Conservation (phyloP, 2,797 vertebrate species). For the Myioborus melanocephalus region DNA sequence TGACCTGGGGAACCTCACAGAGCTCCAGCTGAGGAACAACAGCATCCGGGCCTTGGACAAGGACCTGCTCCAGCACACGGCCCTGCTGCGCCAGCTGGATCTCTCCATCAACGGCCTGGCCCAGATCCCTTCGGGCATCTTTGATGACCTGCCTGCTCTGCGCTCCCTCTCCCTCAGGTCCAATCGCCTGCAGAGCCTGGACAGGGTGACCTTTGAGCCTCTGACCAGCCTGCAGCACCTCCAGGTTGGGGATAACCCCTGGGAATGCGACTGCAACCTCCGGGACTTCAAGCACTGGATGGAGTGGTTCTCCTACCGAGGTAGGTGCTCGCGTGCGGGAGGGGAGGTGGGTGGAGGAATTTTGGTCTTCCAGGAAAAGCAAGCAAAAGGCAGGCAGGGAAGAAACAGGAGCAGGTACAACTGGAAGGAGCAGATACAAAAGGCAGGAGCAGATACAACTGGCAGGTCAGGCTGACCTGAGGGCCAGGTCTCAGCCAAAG, state of each 20-base stretch:
- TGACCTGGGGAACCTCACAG: constrained; percentile 89
- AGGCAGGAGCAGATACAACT: background rate
- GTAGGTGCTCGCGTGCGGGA: constrained; percentile 54
- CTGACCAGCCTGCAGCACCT: constrained; percentile 89
- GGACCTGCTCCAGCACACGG: constrained; percentile 84
- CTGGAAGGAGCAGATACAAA: background rate
- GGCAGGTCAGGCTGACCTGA: background rate
- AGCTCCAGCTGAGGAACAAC: constrained; percentile 93
- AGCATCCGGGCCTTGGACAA: constrained; percentile 91
- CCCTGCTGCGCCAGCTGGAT: constrained; percentile 87
- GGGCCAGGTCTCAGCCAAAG: background rate
- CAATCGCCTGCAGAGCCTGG: constrained; percentile 91
- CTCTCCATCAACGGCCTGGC: constrained; percentile 93
- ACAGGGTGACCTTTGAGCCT: constrained; percentile 93
- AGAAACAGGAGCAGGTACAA: background rate
- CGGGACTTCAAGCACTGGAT: constrained; percentile 99
- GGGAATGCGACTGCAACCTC: constrained; percentile 98
- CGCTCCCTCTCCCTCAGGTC: constrained; percentile 91
- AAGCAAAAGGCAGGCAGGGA: constrained; percentile 1
- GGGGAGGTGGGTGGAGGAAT: background rate
- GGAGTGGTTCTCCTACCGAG: constrained; percentile 98
- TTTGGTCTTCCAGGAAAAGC: background rate
- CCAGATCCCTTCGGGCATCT: constrained; percentile 85
- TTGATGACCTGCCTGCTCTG: constrained; percentile 87
- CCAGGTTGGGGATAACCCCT: constrained; percentile 93